phyloP scores from a whole-genome alignment of 2,113 vertebrate genomes.

The Oreochromis spilurus region DNA sequence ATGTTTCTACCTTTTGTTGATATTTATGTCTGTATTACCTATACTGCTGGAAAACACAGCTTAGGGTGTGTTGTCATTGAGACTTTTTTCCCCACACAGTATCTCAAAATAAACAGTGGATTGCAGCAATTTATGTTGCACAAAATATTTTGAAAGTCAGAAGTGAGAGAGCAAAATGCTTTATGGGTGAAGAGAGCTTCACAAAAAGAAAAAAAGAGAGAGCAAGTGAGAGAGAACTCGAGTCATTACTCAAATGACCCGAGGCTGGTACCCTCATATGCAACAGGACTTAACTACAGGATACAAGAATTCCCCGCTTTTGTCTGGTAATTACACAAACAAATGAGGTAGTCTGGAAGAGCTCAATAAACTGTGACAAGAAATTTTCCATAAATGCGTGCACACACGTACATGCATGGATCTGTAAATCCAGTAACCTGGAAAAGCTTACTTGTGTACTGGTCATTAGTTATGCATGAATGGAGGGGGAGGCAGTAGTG shows the following conservation, averaged over 20 bases:
- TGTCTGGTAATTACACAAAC: background rate
- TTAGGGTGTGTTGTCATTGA: background rate
- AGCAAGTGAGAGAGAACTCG: background rate
- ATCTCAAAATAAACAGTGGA: conserved; percentile 1
- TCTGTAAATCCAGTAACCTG: conserved; percentile 15
- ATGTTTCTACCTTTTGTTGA: background rate
- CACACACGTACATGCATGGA: accelerated
- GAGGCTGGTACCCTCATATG: background rate
- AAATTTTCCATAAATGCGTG: accelerated
- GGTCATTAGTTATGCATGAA: background rate
- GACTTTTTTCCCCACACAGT: background rate
- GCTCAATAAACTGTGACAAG: background rate
- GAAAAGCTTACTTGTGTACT: background rate
- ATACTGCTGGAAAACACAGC: background rate
- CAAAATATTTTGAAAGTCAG: background rate
- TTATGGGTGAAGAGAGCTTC: background rate
- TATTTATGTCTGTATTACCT: background rate
- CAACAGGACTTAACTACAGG: background rate
- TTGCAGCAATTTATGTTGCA: background rate
- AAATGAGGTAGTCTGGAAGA: background rate
- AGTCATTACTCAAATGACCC: background rate
- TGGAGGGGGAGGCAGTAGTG: background rate
- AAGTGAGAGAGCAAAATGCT: background rate
- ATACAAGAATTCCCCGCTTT: background rate
- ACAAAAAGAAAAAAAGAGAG: background rate